A percentile compares a stretch with the other conserved stretches of the same genome.
Evolutionary conservation across 2,797 vertebrate species (phyloP).

Genomic region (Dipus sagitta): DNA sequence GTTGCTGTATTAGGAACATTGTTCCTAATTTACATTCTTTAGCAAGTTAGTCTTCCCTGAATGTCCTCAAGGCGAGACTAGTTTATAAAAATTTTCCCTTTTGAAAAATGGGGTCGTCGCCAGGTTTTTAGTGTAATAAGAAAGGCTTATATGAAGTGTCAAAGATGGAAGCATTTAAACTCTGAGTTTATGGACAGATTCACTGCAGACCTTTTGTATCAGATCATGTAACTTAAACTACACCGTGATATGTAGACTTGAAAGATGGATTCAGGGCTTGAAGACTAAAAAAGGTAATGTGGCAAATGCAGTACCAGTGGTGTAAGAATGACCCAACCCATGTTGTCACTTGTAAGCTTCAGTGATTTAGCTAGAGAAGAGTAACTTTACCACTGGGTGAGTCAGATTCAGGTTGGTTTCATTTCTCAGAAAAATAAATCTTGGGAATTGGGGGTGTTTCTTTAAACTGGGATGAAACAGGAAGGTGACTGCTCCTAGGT

Average conservation of each 20-base stretch:
- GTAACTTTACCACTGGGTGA: conserved; percentile 1
- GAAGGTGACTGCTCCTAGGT: background rate
- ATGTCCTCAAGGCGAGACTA: conserved; percentile 7
- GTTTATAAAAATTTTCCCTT: conserved; percentile 12
- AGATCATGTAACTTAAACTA: conserved; percentile 28
- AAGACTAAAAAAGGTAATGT: background rate
- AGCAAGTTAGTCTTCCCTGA: background rate
- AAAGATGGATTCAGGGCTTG: background rate
- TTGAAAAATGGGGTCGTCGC: conserved; percentile 7
- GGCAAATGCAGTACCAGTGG: background rate
- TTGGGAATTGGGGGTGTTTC: background rate
- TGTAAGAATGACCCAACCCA: background rate
- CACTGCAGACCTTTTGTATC: background rate
- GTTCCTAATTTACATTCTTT: conserved; percentile 23
- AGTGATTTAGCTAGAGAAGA: conserved; percentile 34
- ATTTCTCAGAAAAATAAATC: background rate
- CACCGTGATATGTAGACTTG: background rate
- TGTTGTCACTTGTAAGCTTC: background rate
- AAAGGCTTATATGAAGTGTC: background rate
- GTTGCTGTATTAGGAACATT: background rate
- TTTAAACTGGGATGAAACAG: background rate
- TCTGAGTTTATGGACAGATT: conserved; percentile 1
- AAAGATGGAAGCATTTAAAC: conserved; percentile 64
- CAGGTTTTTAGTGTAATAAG: conserved; percentile 17
- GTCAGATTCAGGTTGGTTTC: conserved; percentile 6